Evolutionary conservation across 2,113 vertebrate genomes (phyloP).

Genomic region (Chlamydotis undulata): DNA sequence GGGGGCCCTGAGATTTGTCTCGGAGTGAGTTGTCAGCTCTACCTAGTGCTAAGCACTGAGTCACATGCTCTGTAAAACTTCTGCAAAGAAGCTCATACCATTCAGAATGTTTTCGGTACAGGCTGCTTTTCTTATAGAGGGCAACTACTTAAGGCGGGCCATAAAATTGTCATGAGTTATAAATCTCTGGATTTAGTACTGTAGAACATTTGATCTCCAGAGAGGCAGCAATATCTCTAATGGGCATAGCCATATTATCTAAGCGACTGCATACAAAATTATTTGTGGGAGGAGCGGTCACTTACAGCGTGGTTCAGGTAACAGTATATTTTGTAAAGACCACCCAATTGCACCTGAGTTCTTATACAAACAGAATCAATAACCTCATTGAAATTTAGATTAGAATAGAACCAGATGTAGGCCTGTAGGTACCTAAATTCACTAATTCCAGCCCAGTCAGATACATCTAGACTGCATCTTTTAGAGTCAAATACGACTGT

Average conservation of each 20-base stretch:
- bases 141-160: background rate
- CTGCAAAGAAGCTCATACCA: background rate
- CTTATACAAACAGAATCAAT: constrained; percentile 21
- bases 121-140: background rate
- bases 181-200: constrained; percentile 18
- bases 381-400: constrained; percentile 33
- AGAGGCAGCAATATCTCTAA: background rate
- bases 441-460: background rate
- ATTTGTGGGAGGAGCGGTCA: background rate
- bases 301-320: background rate
- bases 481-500: background rate
- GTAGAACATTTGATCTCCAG: background rate
- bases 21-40: background rate
- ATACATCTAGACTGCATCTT: background rate
- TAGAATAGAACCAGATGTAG: constrained; percentile 10
- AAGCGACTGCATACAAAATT: background rate
- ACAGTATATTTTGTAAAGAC: constrained; percentile 1
- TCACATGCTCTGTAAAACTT: background rate
- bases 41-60: background rate
- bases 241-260: background rate
- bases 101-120: background rate
- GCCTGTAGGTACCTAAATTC: background rate
- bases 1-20: background rate
- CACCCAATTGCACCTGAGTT: background rate
- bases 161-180: constrained; percentile 14